A percentile compares a stretch with the other conserved stretches of the same genome.
These are phyloP conservation scores for Germaria angustata DNA, from an alignment of 2,888 invertebrate species.

Conservation along the genomic window DNA sequence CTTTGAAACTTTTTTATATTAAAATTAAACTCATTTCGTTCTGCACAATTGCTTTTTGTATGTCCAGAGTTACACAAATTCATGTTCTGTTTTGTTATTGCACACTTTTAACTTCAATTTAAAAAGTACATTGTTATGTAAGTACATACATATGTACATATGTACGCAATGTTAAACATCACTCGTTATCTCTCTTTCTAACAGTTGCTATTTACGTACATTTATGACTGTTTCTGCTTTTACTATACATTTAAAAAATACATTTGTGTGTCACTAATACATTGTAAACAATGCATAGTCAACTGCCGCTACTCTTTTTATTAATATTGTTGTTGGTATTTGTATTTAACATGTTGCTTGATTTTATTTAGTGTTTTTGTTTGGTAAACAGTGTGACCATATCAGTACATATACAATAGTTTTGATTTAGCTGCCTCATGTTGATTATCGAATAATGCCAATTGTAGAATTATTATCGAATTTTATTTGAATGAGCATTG, in stretches of 20 bases:
- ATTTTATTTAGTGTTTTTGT: not conserved
- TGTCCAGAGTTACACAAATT: not conserved
- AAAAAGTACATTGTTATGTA: too few species aligned
- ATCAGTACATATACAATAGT: too few species aligned
- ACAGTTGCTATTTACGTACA: not conserved
- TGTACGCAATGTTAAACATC: not conserved
- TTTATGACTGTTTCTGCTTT: not conserved
- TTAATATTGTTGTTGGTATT: constrained; percentile 12
- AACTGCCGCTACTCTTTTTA: not conserved
- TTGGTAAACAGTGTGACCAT: not conserved
- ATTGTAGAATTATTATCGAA: too few species aligned
- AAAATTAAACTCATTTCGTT: constrained; percentile 37
- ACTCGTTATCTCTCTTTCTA: constrained; percentile 27
- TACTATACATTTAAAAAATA: not conserved
- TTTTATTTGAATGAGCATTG: too few species aligned
- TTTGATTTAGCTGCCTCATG: too few species aligned
- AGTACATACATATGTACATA: not conserved
- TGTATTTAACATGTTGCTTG: constrained; percentile 16
- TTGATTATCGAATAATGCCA: too few species aligned
- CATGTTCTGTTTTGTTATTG: not conserved
- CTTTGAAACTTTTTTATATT: constrained; percentile 50
- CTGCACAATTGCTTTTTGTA: not conserved
- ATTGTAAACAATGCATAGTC: constrained; percentile 5
- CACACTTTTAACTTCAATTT: constrained; percentile 7
- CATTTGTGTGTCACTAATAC: not conserved